Evolutionary conservation across 2,113 vertebrate genomes (phyloP).

Genomic region (Triplophysa dalaica): DNA sequence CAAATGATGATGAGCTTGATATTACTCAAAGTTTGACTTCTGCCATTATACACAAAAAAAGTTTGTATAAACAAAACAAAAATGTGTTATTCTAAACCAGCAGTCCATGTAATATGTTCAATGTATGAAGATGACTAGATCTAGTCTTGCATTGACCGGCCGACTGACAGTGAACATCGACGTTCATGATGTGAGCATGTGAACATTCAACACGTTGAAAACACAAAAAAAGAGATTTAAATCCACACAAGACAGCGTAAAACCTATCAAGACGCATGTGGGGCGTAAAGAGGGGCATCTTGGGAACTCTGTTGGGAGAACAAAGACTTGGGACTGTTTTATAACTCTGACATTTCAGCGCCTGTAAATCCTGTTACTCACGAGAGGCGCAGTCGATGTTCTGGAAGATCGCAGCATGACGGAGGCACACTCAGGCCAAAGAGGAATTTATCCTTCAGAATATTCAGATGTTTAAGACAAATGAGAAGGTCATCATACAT

Average conservation of each 20-base stretch:
- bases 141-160: no score
- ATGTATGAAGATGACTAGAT: no score
- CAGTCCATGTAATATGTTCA: no score
- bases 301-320: neutral
- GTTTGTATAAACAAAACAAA: neutral
- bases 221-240: no score
- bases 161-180: no score
- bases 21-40: no score
- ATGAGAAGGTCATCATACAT: neutral
- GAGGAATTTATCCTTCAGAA: neutral
- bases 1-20: neutral
- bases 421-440: conserved; percentile 11
- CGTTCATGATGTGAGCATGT: no score
- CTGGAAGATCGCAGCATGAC: neutral
- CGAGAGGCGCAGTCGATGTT: neutral
- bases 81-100: neutral
- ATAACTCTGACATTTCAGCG: conserved; percentile 15
- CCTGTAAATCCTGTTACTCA: neutral
- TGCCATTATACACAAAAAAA: no score
- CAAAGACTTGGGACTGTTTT: neutral
- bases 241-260: no score
- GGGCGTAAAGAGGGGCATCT: neutral
- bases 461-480: neutral
- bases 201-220: no score
- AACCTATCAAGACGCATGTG: no score